A percentile compares a stretch with the other conserved stretches of the same genome.
These are phyloP conservation scores for Porites australiensis DNA, from an alignment of 64 coral and sea anemone genomes.

Conservation along the genomic window DNA sequence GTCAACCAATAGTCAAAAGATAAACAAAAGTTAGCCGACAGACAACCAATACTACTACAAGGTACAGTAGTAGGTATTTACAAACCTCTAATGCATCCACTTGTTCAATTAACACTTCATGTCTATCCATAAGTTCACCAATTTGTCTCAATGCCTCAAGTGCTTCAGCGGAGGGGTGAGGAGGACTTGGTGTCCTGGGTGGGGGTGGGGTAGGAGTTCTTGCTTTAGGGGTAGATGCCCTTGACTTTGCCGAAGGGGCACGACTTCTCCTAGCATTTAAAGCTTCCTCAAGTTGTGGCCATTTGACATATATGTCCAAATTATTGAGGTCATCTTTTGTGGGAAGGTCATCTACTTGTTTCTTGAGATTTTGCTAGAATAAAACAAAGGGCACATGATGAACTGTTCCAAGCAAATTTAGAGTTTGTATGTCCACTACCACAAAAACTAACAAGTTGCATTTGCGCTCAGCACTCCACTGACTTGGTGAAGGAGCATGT, in stretches of 20 bases:
- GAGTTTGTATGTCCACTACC: too few species aligned
- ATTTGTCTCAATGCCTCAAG: slow-evolving; percentile 86
- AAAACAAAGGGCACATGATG: background rate
- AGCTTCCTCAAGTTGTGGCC: slow-evolving; percentile 90
- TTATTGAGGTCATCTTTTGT: slow-evolving; percentile 84
- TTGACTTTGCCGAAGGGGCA: slow-evolving; percentile 61
- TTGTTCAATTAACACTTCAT: slow-evolving; percentile 74
- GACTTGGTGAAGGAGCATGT: too few species aligned
- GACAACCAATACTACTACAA: too few species aligned
- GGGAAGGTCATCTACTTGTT: slow-evolving; percentile 79
- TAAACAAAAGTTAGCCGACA: too few species aligned
- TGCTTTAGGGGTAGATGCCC: slow-evolving; percentile 60
- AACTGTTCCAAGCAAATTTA: too few species aligned
- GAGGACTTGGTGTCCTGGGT: slow-evolving; percentile 72
- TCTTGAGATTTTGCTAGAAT: slow-evolving; percentile 79
- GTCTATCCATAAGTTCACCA: slow-evolving; percentile 86
- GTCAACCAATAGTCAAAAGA: too few species aligned
- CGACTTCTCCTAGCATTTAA: slow-evolving; percentile 75
- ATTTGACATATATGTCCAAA: slow-evolving; percentile 93
- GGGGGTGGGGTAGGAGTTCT: slow-evolving; percentile 62
- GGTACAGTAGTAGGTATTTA: background rate
- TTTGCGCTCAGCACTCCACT: too few species aligned
- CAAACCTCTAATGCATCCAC: slow-evolving; percentile 77
- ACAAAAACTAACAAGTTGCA: too few species aligned
- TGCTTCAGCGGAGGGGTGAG: slow-evolving; percentile 77